These are phyloP conservation scores for Babylonia areolata DNA, from an alignment of 1,140 invertebrate genomes.

Conservation along the genomic window DNA sequence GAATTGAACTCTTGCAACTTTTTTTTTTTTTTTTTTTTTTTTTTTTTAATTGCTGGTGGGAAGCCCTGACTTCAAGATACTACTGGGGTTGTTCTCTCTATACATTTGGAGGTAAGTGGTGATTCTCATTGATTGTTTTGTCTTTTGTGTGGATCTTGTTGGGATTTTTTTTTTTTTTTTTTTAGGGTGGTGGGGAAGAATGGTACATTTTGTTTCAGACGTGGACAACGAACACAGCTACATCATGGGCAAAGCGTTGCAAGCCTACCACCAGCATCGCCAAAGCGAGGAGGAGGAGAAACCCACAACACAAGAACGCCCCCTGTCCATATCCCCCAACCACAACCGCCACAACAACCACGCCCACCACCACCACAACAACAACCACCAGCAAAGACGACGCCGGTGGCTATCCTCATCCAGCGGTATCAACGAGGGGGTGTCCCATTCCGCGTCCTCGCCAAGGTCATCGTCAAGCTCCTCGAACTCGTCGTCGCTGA, in stretches of 20 bases:
- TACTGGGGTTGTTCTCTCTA: no score
- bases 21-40: no score
- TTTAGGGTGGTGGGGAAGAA: no score
- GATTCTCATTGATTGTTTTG: no score
- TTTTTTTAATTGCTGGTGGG: no score
- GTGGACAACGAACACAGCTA: conserved; percentile 64
- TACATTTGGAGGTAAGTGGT: no score
- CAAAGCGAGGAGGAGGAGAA: conserved; percentile 52
- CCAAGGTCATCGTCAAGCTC: background rate
- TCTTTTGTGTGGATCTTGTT: no score
- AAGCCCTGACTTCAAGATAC: no score
- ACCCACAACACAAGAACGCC: background rate
- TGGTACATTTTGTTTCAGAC: conserved; percentile 50
- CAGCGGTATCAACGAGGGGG: background rate
- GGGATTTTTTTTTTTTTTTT: no score
- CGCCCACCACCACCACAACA: background rate
- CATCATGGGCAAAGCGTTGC: conserved; percentile 64
- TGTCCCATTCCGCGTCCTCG: no score
- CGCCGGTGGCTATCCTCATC: background rate
- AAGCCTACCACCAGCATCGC: conserved; percentile 56
- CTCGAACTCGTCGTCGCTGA: background rate
- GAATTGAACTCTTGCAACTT: no score
- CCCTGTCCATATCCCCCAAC: no score
- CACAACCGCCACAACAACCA: background rate
- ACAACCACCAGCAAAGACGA: background rate